Conservation (phyloP, 1,140 invertebrate genomes). For the Laupala kohalensis region DNA sequence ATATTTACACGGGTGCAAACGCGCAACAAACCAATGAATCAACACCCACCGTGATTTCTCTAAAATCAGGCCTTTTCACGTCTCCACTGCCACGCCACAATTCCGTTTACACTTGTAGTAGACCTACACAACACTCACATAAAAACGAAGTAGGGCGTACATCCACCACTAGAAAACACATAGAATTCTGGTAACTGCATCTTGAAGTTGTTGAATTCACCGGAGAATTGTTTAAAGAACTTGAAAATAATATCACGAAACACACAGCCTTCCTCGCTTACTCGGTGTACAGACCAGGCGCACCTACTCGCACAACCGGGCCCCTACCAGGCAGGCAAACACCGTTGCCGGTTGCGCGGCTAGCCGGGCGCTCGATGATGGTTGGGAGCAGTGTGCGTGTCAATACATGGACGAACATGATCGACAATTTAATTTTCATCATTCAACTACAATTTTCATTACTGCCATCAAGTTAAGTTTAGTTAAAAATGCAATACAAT, state of each 20-base stretch:
- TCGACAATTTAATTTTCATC: not conserved
- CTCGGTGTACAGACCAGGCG: not conserved
- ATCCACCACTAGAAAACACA: not conserved
- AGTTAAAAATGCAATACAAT: not conserved
- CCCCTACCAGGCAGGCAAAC: conserved; percentile 2
- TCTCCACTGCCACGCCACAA: not conserved
- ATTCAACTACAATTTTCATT: not conserved
- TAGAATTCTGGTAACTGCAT: not conserved
- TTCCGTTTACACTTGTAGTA: not conserved
- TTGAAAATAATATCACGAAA: not conserved
- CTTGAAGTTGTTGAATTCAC: not conserved
- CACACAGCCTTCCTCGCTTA: not conserved
- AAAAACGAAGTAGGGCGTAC: not conserved
- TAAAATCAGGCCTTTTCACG: not conserved
- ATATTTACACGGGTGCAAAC: not conserved
- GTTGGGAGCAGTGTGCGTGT: not conserved
- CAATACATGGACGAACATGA: not conserved
- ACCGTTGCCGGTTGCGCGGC: conserved; percentile 4
- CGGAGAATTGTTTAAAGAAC: not conserved
- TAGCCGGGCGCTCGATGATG: conserved; percentile 2
- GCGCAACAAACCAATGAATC: not conserved
- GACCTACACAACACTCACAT: too few relatives aligned
- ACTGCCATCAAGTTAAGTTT: not conserved
- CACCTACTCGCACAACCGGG: conserved; percentile 9
- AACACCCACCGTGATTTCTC: not conserved